Evolutionary conservation across 2,888 invertebrate species (phyloP), one percentile per base, ranked within the genome.

Genomic region (Drosophila flavopinicola): DNA sequence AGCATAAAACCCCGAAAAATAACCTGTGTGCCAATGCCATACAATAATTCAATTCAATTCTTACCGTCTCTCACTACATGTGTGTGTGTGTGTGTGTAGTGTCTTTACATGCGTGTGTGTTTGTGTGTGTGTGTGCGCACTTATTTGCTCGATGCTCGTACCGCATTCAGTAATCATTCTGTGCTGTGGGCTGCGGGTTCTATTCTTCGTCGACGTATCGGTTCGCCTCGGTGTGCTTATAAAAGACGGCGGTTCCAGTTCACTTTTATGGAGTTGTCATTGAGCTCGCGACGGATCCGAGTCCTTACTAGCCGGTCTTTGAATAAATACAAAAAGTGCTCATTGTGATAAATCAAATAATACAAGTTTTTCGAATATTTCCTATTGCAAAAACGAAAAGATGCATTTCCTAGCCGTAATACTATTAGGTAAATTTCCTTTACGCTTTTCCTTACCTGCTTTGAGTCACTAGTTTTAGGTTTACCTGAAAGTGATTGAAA

Each of bases 141-240:
- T 66, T 72, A 66, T 76, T 64, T 61, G 66, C 61, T 52, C 66
- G 74, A 71, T 87, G 85, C 74, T 76, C 67, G 78, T 66, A 63
- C 56, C 64, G 66, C 74, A 72, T 87, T 90, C 82, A 90, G 90
- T 90, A 78, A 88, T 87, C 89, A 85, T 87, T 90, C 77, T 87
- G 90, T 88, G 87, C 89, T 83, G 86, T 85, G 82, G 85, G 83
- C 80, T 80, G 84, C 87, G 89, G 67, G 78, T 84, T 78, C 80
- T 66, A 66, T 66, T 85, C 80, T 85, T 78, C 20, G n/a, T n/a
- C n/a, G n/a, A n/a, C 59, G 84, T 45, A 44, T 56, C 74, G 52
- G 39, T 58, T 60, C 42, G 48, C 39, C 56, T 70, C 48, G 52
- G 48, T 30, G 51, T 54, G 37, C 38, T 82, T 82, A 87, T 87